Base-by-base conservation (phyloP, 2,113 vertebrate species). In the Dermatemys mawii region DNA sequence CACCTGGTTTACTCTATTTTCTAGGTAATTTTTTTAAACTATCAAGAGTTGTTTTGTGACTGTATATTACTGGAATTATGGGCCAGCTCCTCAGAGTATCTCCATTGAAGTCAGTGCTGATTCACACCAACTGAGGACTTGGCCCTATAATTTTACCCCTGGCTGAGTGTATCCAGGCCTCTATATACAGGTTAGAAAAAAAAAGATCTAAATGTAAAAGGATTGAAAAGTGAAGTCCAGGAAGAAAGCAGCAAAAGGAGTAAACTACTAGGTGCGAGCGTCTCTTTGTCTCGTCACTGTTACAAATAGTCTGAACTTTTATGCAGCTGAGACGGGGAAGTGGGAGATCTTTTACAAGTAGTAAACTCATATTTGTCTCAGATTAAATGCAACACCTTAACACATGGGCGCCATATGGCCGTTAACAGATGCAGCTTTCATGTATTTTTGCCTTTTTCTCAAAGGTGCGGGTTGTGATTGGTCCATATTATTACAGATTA, bases 301-400 rank as follows among this genome's bases (percentile, higher is more conserved):
- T 97, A 96, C 14, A 53, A 95, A 94, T 95, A 95, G 91, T 73
- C 49, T 84, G 78, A 79, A 83, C 38, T 53, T 53, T 53, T 44
- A 83, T 48, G 22, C 14, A 60, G 54, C 41, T 83, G 90, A 96
- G 96, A 93, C 84, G 95, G 90, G 97, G 96, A 97, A 96, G 94
- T 95, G 92, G 94, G 96, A 97, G 96, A 94, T 95, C 95, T 84
- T 94, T 96, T 97, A 92, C 95, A 96, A 95, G 94, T 94, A 97
- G 96, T 97, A 97, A 97, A 97, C 90, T 97, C 93, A 97, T 97
- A 95, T 97, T 97, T 97, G 96, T 96, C 92, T 94, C 60, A 78
- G 94, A 91, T 97, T 96, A 97, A 96, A 96, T 93, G 95, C 97
- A 97, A 94, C 98, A 98, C 97, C 98, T 98, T 96, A 88, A 87